Conservation (phyloP, 2,888 invertebrate genomes). For the Saturnia japonica region DNA sequence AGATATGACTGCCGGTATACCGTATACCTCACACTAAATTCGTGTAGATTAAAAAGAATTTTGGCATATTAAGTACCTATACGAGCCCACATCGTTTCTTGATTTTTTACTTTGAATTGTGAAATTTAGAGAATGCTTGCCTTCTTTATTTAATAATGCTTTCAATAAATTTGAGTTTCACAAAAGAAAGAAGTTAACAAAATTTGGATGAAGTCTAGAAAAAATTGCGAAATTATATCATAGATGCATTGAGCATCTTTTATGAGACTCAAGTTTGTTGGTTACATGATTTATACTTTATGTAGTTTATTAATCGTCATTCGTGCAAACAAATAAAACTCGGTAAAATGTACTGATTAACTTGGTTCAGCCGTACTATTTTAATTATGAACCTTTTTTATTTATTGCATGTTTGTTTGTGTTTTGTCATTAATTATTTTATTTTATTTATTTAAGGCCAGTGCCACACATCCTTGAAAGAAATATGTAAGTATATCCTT, state of each 20-base stretch:
- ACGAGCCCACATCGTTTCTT: too few relatives aligned
- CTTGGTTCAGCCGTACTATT: not conserved
- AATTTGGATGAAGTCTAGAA: not conserved
- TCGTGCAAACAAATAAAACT: not conserved
- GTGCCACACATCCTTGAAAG: constrained; percentile 71
- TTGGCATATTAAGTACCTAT: too few relatives aligned
- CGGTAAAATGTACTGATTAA: not conserved
- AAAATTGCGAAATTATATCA: not conserved
- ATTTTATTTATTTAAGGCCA: constrained; percentile 59
- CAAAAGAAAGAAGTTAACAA: not conserved
- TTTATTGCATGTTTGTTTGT: not conserved
- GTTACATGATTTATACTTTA: not conserved
- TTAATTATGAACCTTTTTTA: too few relatives aligned
- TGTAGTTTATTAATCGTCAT: not conserved
- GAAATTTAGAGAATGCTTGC: too few relatives aligned
- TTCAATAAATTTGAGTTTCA: too few relatives aligned
- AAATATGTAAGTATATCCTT: constrained; percentile 65
- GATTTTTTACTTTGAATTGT: too few relatives aligned
- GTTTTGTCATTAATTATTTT: not conserved
- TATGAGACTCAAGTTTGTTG: too few relatives aligned
- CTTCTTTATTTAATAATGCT: too few relatives aligned
- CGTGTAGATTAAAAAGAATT: too few relatives aligned
- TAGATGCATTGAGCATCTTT: not conserved
- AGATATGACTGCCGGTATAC: too few relatives aligned
- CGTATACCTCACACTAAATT: too few relatives aligned